Percentiles rank a stretch among this genome's conserved stretches.
phyloP scores from a whole-genome alignment of 2,888 invertebrate genomes.

The Dynastes grantii region DNA sequence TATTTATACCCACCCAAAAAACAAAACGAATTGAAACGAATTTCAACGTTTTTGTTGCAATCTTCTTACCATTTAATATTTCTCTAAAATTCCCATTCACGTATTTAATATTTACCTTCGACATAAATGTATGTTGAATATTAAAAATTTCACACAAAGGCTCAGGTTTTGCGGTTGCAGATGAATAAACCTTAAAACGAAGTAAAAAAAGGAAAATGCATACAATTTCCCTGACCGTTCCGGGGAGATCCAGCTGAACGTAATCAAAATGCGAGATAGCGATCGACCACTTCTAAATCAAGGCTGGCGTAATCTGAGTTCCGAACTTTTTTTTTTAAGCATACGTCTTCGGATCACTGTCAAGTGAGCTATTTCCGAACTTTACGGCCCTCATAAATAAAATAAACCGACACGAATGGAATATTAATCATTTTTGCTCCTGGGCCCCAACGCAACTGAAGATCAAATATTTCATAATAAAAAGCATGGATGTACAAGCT shows the following conservation, averaged over 20 bases:
- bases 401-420: not conserved
- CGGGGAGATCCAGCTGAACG: not conserved
- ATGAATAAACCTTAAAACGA: slow-evolving; percentile 2
- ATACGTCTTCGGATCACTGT: not conserved
- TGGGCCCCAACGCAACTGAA: too few relatives aligned
- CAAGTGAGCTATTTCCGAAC: not conserved
- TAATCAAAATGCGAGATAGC: too few relatives aligned
- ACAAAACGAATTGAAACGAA: too few relatives aligned
- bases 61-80: too few relatives aligned
- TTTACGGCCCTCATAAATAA: not conserved
- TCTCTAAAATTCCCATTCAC: too few relatives aligned
- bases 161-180: not conserved
- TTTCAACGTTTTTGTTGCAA: too few relatives aligned
- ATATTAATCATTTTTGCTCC: not conserved
- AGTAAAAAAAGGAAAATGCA: not conserved
- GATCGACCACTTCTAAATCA: slow-evolving; percentile 10
- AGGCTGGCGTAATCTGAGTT: not conserved
- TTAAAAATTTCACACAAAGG: not conserved
- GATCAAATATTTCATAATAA: too few relatives aligned
- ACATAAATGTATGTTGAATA: not conserved
- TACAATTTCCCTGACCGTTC: not conserved
- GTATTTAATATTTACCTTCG: not conserved
- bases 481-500: too few relatives aligned
- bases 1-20: too few relatives aligned
- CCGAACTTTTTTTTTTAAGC: not conserved